These are phyloP conservation scores for Meandrina meandrites DNA, from an alignment of 92 coral and sea anemone species.

Conservation along the genomic window DNA sequence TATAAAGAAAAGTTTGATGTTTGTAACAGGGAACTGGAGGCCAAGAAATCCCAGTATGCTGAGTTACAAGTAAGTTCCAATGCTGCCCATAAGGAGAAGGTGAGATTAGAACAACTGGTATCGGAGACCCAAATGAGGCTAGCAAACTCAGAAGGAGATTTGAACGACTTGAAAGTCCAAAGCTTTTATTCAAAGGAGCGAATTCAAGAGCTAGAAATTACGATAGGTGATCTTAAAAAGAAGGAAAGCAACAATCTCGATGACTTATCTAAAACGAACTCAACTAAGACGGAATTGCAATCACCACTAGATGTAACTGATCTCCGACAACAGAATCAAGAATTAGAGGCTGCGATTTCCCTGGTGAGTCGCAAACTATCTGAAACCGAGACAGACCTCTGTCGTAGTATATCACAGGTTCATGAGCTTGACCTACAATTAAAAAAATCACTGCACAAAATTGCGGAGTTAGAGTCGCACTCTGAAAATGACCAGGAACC, in stretches of 20 bases:
- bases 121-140: constrained; percentile 1
- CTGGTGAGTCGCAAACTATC: constrained; percentile 13
- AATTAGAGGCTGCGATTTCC: constrained; percentile 25
- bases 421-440: constrained; percentile 23
- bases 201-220: constrained; percentile 6
- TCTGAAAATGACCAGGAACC: not conserved
- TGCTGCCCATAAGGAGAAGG: not conserved
- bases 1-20: constrained; percentile 42
- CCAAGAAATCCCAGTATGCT: constrained; percentile 55
- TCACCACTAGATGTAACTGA: not conserved
- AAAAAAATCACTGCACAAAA: constrained; percentile 25
- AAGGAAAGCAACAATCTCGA: not conserved
- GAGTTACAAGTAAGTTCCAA: constrained; percentile 47
- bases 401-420: constrained; percentile 16
- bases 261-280: not conserved
- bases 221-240: not conserved
- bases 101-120: not conserved
- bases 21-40: constrained; percentile 50
- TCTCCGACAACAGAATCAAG: not conserved
- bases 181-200: not conserved
- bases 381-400: constrained; percentile 11
- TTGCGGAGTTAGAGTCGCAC: constrained; percentile 30
- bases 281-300: not conserved
- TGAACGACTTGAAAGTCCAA: constrained; percentile 17
- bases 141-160: not conserved